Base-by-base conservation (phyloP, 1,140 invertebrate species). In the Lepidurus packardi region DNA sequence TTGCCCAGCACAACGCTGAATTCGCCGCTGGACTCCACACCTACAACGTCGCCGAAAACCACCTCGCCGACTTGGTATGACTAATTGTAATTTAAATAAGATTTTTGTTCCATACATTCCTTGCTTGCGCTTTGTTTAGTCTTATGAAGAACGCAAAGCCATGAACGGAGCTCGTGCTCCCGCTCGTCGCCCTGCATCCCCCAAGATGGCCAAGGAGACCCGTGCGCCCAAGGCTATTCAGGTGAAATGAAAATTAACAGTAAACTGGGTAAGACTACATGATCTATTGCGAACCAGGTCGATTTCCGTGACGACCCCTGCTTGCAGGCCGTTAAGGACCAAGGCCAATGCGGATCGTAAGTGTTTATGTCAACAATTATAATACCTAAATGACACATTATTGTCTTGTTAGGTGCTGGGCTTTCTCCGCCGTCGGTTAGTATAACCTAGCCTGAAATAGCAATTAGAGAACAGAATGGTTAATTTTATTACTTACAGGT, bases 261-360 rank as follows among this genome's bases (percentile, higher is more conserved):
- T 7, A 11, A n/a, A 16, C 0, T 21, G 21, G 1, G 53, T n/a
- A 65, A 13, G 13, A 21, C 21, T 65, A 16, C 21, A 65, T 65
- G 53, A 7, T 65, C 8, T 65, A 7, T 13, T 65, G 6, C 3
- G 7, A 75, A 75, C 10, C 10, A 78, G 78, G 16, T 87, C 78
- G 86, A 88, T 79, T 88, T 87, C 86, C 81, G 84, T 75, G 80
- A 81, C 0, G 81, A 86, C 73, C 84, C 84, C 13, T 80, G 82
- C 74, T 85, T 88, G 5, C 86, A 86, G 11, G 75, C 83, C 1
- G 84, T 88, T 43, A 88, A 88, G 81, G 82, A 88, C 78, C 83
- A 85, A 81, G 82, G 78, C 34, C 76, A 83, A 34, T 86, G 85
- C 76, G 85, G 84, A 10, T 84, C 83, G 25, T 65, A 65, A 65